Evolutionary conservation across 1,140 invertebrate species (phyloP), one percentile per base, ranked within the genome.

Genomic region (Lethrus apterus): DNA sequence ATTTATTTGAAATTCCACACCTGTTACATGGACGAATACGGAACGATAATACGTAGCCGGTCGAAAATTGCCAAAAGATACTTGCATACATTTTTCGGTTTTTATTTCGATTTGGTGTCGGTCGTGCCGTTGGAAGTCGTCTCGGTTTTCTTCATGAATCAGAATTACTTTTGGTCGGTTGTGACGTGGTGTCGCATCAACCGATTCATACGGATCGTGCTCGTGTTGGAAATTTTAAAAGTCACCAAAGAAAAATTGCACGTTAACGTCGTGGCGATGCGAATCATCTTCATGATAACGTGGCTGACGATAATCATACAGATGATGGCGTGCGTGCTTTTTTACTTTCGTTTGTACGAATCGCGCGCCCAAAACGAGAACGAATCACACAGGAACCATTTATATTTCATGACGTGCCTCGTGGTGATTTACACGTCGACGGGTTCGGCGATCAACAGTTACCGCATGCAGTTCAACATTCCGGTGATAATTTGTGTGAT

Each of bases 91-190:
- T n/a, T n/a, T n/a, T n/a, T n/a, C n/a, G n/a, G n/a, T n/a, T n/a
- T n/a, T n/a, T n/a, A n/a, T n/a, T n/a, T 50, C 10, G 42, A 50
- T 11, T 15, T 50, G 14, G 44, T 29, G 19, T 36, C 24, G 4
- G 21, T 45, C n/a, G 9, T 50, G 1, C 48, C 48, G 1, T 29
- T 50, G 5, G 48, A 50, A 18, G 4, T 9, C 10, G 21, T 50
- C 13, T 20, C 18, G 5, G 8, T 31, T 9, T 33, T 44, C 7
- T 17, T 46, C 23, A 23, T 24, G 1, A 36, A 24, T 11, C 15
- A 14, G 23, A 3, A 30, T 21, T 19, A 4, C 3, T 10, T 4
- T 10, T 21, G n/a, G 26, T 10, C 7, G 26, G 21, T 46, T 5
- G 38, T 13, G 33, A 35, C 5, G 15, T 35, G 3, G 9, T 30